Conservation (phyloP, 2,888 invertebrate genomes). For the Rotaria sp. region DNA sequence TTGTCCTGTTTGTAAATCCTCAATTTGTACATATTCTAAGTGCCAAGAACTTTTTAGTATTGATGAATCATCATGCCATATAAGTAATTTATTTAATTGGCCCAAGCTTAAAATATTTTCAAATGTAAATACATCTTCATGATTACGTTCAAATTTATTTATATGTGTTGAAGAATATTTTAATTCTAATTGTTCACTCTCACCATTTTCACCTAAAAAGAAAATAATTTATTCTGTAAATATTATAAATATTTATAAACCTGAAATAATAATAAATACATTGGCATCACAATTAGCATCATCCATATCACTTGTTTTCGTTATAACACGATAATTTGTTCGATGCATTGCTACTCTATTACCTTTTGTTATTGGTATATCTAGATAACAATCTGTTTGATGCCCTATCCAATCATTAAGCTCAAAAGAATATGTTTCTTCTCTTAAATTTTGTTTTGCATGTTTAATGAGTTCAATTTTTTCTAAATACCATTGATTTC, state of each 20-base stretch:
- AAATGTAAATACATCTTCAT: constrained; percentile 50
- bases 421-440: not conserved
- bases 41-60: constrained; percentile 47
- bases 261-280: constrained; percentile 45
- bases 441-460: not conserved
- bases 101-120: constrained; percentile 50
- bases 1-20: constrained; percentile 28
- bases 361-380: constrained; percentile 49
- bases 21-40: constrained; percentile 32
- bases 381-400: not conserved
- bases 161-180: constrained; percentile 49
- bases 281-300: constrained; percentile 55
- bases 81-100: constrained; percentile 50
- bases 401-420: constrained; percentile 4
- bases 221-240: not conserved
- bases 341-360: constrained; percentile 46
- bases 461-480: constrained; percentile 52
- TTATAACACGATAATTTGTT: constrained; percentile 50
- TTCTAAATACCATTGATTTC: constrained; percentile 54
- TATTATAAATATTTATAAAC: not conserved
- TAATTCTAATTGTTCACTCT: constrained; percentile 51
- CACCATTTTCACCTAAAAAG: constrained; percentile 52
- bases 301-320: constrained; percentile 51
- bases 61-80: constrained; percentile 53
- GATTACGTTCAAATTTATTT: constrained; percentile 51